These are phyloP conservation scores for Drosophila cognata DNA, from an alignment of 2,888 invertebrate species.

Conservation along the genomic window DNA sequence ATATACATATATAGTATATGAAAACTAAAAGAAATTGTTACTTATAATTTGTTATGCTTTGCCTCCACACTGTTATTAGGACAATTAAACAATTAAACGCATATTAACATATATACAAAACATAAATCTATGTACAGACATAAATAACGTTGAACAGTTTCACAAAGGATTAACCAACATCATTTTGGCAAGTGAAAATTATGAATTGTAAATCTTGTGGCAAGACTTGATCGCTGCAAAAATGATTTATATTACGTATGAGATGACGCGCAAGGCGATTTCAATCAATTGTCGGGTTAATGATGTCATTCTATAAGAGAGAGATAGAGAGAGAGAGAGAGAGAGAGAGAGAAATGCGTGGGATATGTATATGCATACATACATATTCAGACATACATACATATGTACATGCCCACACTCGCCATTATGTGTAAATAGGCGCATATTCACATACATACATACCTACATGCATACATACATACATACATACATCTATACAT, in stretches of 20 bases:
- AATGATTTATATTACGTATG: conserved; percentile 14
- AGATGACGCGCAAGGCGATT: background rate
- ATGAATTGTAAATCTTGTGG: conserved; percentile 12
- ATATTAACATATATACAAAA: conserved; percentile 41
- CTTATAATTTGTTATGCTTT: conserved; percentile 78
- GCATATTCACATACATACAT: conserved; percentile 13
- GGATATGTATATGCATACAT: conserved; percentile 18
- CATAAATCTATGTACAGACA: conserved; percentile 14
- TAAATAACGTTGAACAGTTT: conserved; percentile 1
- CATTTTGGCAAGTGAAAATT: conserved; percentile 10
- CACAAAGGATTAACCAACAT: conserved; percentile 23
- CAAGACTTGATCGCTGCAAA: conserved; percentile 6
- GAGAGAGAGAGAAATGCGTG: background rate
- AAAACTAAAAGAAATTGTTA: conserved; percentile 54
- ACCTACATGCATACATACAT: conserved; percentile 7
- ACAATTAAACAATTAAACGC: conserved; percentile 71
- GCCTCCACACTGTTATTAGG: conserved; percentile 80
- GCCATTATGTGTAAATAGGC: conserved; percentile 9
- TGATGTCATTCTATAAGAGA: conserved; percentile 18
- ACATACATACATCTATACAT: background rate
- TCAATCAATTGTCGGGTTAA: conserved; percentile 18
- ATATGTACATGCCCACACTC: conserved; percentile 1
- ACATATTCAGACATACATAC: conserved; percentile 18
- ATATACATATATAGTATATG: conserved; percentile 45
- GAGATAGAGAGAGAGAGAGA: background rate